phyloP scores from a whole-genome alignment of 2,113 vertebrate genomes.

The Cottus gobio region DNA sequence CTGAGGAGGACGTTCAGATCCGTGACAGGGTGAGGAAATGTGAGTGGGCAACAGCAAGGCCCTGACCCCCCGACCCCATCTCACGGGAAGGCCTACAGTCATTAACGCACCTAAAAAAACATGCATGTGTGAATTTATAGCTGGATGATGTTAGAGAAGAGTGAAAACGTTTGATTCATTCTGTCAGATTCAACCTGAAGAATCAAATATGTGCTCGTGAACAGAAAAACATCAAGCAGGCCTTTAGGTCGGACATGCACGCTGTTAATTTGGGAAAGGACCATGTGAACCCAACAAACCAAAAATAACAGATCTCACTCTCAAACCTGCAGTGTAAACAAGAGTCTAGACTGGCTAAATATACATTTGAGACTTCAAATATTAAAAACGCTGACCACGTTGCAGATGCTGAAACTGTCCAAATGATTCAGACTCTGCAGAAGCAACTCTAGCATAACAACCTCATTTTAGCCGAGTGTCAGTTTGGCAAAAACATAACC shows the following conservation, averaged over 20 bases:
- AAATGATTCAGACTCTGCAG: not conserved
- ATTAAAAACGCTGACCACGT: not conserved
- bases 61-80: not conserved
- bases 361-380: not conserved
- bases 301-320: not conserved
- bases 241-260: not conserved
- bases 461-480: slow-evolving; percentile 1
- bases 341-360: not conserved
- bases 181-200: not conserved
- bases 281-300: not conserved
- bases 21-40: not conserved
- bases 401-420: not conserved
- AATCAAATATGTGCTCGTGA: not conserved
- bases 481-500: slow-evolving; percentile 8
- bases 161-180: not conserved
- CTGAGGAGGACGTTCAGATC: slow-evolving; percentile 15
- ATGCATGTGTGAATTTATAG: not conserved
- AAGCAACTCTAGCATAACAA: slow-evolving; percentile 7
- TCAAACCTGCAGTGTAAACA: not conserved
- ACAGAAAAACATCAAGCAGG: not conserved
- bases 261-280: not conserved
- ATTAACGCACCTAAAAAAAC: too few relatives aligned
- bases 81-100: too few relatives aligned
- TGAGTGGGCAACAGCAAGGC: not conserved
- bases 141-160: not conserved